These are phyloP conservation scores for Acronicta leporina DNA, from an alignment of 2,888 invertebrate species.

Conservation along the genomic window DNA sequence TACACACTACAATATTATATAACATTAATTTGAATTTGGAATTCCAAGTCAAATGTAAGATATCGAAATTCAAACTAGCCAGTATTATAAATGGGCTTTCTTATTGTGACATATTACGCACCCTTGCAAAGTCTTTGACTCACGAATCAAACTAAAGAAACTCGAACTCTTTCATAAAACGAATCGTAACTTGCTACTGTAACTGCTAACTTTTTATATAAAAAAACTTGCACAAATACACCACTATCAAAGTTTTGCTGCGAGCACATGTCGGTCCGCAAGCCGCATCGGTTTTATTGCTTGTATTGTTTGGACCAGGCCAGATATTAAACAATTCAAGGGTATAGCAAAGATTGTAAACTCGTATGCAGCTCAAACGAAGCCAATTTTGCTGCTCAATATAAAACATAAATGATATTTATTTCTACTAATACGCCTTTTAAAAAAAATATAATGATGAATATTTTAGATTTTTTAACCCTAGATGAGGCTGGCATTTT, in stretches of 20 bases:
- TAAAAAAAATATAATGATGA: too few relatives aligned
- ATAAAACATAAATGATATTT: too few relatives aligned
- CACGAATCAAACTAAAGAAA: not conserved
- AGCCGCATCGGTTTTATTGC: slow-evolving; percentile 25
- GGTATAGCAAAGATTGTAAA: too few relatives aligned
- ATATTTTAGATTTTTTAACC: too few relatives aligned
- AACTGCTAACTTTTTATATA: slow-evolving; percentile 18
- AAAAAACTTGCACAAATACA: slow-evolving; percentile 31
- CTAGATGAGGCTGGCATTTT: too few relatives aligned
- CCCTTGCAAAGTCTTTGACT: not conserved
- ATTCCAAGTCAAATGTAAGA: too few relatives aligned
- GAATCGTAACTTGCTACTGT: slow-evolving; percentile 10
- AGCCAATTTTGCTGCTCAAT: not conserved
- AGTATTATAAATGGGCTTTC: too few relatives aligned
- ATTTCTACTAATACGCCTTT: too few relatives aligned
- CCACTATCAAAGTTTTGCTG: slow-evolving; percentile 19
- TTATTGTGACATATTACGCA: too few relatives aligned
- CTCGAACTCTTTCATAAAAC: not conserved
- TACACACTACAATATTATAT: too few relatives aligned
- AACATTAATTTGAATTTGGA: too few relatives aligned
- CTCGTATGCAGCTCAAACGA: not conserved
- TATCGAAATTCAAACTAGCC: too few relatives aligned
- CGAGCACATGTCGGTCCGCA: slow-evolving; percentile 24
- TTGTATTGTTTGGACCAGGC: slow-evolving; percentile 21
- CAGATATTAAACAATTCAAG: slow-evolving; percentile 21